Conservation (phyloP, 2,888 invertebrate genomes). For the Drosophila conformis region DNA sequence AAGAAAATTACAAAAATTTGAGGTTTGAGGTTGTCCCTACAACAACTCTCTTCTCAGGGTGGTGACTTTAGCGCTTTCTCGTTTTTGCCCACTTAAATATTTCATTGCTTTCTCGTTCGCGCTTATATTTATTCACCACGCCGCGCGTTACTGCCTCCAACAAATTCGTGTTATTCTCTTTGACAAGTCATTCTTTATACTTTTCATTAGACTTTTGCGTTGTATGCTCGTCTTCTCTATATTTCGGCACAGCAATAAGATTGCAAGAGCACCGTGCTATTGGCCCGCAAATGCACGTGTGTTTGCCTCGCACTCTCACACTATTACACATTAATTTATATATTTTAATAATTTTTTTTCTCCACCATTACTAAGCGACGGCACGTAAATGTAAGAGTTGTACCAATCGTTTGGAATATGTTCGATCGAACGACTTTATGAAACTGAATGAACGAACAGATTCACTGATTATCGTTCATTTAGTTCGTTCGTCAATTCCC, state of each 20-base stretch:
- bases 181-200: conserved; percentile 67
- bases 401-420: conserved; percentile 12
- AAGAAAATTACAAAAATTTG: conserved; percentile 55
- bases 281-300: conserved; percentile 53
- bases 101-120: conserved; percentile 64
- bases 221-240: conserved; percentile 11
- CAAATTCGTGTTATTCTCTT: conserved; percentile 59
- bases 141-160: conserved; percentile 57
- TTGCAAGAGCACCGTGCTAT: conserved; percentile 31
- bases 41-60: conserved; percentile 61
- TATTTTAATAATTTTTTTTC: conserved; percentile 43
- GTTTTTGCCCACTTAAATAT: conserved; percentile 60
- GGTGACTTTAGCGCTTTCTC: conserved; percentile 67
- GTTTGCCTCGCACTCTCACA: conserved; percentile 38
- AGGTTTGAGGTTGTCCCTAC: conserved; percentile 58
- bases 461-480: not conserved
- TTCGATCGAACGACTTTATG: conserved; percentile 18
- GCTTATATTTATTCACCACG: conserved; percentile 69
- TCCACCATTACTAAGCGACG: conserved; percentile 48
- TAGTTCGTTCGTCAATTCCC: conserved; percentile 13
- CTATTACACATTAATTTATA: conserved; percentile 29
- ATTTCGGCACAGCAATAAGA: conserved; percentile 16
- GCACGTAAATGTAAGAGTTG: conserved; percentile 50
- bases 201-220: conserved; percentile 33
- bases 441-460: conserved; percentile 21